These are phyloP conservation scores for Anthoscopus minutus DNA, from an alignment of 2,113 vertebrate genomes.

Conservation along the genomic window DNA sequence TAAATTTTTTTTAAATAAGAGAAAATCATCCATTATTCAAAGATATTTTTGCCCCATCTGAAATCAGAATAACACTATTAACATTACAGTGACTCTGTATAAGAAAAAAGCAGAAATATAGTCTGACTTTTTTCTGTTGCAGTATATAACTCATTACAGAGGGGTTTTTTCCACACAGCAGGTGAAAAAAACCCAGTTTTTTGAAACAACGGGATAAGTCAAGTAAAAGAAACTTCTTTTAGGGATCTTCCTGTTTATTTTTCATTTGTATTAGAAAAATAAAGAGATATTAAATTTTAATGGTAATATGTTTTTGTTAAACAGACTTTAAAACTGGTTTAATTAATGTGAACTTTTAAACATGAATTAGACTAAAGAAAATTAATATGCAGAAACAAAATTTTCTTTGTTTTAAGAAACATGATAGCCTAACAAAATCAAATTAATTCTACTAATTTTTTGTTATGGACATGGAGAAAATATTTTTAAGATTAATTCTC, in stretches of 20 bases:
- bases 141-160: neutral
- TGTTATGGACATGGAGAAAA: neutral
- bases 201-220: neutral
- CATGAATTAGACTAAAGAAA: neutral
- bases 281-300: neutral
- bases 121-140: neutral
- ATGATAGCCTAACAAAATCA: neutral
- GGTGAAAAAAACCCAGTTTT: accelerated
- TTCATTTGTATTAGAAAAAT: neutral
- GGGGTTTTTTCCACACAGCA: neutral
- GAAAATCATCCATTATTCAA: neutral
- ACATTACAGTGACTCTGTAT: neutral
- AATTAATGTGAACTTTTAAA: neutral
- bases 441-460: neutral
- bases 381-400: neutral
- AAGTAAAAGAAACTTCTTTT: neutral
- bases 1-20: neutral
- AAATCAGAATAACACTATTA: neutral
- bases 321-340: neutral
- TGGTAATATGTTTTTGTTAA: neutral
- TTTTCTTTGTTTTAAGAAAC: neutral
- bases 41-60: neutral
- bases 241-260: neutral
- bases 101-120: neutral
- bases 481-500: neutral